These are phyloP conservation scores for Dromius quadrimaculatus DNA, from an alignment of 2,888 invertebrate species.

Conservation along the genomic window DNA sequence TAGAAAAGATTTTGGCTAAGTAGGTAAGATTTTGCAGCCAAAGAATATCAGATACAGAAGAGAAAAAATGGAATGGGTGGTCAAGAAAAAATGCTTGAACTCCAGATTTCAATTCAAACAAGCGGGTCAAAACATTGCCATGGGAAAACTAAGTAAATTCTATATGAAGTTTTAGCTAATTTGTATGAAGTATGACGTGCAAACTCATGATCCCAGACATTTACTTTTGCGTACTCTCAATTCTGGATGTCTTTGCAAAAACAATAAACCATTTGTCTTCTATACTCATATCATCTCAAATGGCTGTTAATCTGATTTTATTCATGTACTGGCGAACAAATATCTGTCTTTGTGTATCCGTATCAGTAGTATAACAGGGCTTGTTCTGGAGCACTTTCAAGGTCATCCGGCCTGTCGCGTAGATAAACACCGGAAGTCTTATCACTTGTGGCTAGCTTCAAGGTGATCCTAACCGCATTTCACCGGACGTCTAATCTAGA, in stretches of 20 bases:
- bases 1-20: slow-evolving; percentile 16
- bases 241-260: slow-evolving; percentile 32
- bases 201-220: slow-evolving; percentile 39
- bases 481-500: too few species aligned
- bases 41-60: too few species aligned
- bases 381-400: too few species aligned
- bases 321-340: not conserved
- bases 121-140: slow-evolving; percentile 18
- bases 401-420: too few species aligned
- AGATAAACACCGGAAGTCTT: too few species aligned
- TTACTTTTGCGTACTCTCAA: slow-evolving; percentile 33
- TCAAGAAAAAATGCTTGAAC: slow-evolving; percentile 22
- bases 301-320: slow-evolving; percentile 1
- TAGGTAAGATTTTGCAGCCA: slow-evolving; percentile 9
- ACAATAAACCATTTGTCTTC: slow-evolving; percentile 32
- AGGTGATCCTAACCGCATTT: too few species aligned
- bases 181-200: slow-evolving; percentile 44
- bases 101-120: slow-evolving; percentile 28
- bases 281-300: slow-evolving; percentile 18
- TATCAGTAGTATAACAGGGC: not conserved
- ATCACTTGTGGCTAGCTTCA: too few species aligned
- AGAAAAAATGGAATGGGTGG: slow-evolving; percentile 10
- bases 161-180: slow-evolving; percentile 39
- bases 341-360: slow-evolving; percentile 6
- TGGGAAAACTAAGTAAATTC: slow-evolving; percentile 11